A percentile compares a stretch with the other conserved stretches of the same genome.
Conservation (phyloP, 2,888 invertebrate species). For the Amphipoea lucens region DNA sequence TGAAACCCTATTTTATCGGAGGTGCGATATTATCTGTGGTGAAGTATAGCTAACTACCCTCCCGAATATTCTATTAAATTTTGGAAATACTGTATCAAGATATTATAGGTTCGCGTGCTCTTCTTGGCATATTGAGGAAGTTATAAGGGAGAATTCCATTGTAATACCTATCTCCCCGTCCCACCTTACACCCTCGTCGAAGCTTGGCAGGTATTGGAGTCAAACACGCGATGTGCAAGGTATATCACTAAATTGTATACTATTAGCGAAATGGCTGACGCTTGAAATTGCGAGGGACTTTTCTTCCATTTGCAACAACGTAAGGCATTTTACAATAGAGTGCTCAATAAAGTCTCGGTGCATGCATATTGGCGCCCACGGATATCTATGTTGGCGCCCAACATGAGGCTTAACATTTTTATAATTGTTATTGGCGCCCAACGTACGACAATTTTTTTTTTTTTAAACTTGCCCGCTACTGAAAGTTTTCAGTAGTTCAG, state of each 20-base stretch:
- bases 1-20: too few species aligned
- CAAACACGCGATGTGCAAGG: slow-evolving; percentile 57
- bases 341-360: background rate
- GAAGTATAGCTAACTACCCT: background rate
- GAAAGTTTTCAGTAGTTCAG: too few species aligned
- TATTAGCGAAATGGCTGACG: slow-evolving; percentile 35
- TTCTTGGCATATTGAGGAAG: slow-evolving; percentile 42
- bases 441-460: background rate
- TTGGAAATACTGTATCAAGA: slow-evolving; percentile 18
- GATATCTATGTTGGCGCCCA: background rate
- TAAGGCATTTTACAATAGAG: background rate
- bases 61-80: slow-evolving; percentile 1
- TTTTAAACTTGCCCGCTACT: background rate
- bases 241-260: slow-evolving; percentile 44
- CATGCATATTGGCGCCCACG: background rate
- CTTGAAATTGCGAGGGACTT: background rate
- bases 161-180: slow-evolving; percentile 50
- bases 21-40: too few species aligned
- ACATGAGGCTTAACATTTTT: too few species aligned
- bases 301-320: slow-evolving; percentile 7
- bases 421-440: slow-evolving; percentile 13
- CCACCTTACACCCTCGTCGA: slow-evolving; percentile 29
- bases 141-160: slow-evolving; percentile 49
- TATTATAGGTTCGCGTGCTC: slow-evolving; percentile 28
- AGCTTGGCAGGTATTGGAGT: slow-evolving; percentile 49